Base-by-base conservation (phyloP, 2,888 invertebrate genomes). In the Leucophora obtusa region DNA sequence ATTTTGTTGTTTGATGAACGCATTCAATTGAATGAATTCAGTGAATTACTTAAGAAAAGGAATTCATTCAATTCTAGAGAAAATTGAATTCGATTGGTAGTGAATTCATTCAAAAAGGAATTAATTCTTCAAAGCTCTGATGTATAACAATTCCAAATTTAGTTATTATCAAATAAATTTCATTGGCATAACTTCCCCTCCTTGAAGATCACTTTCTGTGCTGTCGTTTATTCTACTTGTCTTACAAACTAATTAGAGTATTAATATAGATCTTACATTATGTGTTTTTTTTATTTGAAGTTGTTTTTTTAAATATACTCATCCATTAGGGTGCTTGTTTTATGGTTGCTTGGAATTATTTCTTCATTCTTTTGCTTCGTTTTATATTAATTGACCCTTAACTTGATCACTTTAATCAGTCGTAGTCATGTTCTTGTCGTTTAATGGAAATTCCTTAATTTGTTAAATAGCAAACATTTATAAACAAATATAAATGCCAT, bases 371-470 rank as follows among this genome's bases (percentile, higher is more conserved):
- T 69, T 66, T 65, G 53, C 11, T 50, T 63, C 15, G 59, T 74
- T 70, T 70, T 71, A 43, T 60, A 62, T 80, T 72, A 80, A 81
- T 81, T 81, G 80, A 81, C 80, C 80, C 76, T 81, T 77, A 60
- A 73, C 80, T 69, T 65, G 80, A 81, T 73, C 76, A 47, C 72
- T 65, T 76, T 68, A 76, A 80, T 80, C 76, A 76, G 68, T 58
- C 69, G 63, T 43, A 28, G 21, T 35, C 33, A 53, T 65, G 33
- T 51, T 50, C 15, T 18, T 50, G 43, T 38, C 35, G 17, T 15
- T 75, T 18, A 68, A 71, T 53, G 62, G 11, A 72, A 69, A 59
- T 53, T 68, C 38, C n/a, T 62, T 70, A 56, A 68, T 72, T 71
- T 51, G 24, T 63, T 79, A 11, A 43, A 35, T 14, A 54, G 35